Percentiles rank a stretch among this genome's conserved stretches.
Conservation (phyloP, 2,888 invertebrate genomes). For the Nephrotoma guestfalica region DNA sequence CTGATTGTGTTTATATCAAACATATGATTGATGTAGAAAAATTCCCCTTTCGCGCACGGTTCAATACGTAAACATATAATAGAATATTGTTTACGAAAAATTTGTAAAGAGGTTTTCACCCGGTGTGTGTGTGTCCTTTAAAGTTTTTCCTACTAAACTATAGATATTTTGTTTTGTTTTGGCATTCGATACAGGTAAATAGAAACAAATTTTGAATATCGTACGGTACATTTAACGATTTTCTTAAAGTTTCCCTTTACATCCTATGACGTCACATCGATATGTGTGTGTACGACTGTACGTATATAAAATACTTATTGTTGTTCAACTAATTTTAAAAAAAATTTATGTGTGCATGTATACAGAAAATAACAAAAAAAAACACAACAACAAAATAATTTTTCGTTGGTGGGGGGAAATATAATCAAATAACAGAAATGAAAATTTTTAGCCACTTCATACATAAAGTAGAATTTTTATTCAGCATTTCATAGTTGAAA, state of each 20-base stretch:
- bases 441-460: not conserved
- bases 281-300: not conserved
- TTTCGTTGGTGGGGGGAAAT: not conserved
- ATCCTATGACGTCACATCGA: not conserved
- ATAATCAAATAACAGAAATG: not conserved
- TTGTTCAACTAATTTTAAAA: not conserved
- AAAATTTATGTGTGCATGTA: not conserved
- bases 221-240: not conserved
- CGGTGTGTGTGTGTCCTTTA: not conserved
- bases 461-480: conserved; percentile 2
- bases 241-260: not conserved
- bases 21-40: not conserved
- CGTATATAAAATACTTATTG: not conserved
- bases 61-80: not conserved
- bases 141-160: not conserved
- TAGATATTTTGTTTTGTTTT: not conserved
- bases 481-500: conserved; percentile 31
- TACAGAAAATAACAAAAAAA: not conserved
- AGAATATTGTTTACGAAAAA: not conserved
- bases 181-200: not conserved
- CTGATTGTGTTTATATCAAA: not conserved
- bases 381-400: not conserved
- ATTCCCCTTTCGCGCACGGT: not conserved
- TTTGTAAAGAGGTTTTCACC: not conserved
- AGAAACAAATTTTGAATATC: not conserved